Evolutionary conservation across 2,113 vertebrate species (phyloP).

Genomic region (Dascyllus trimaculatus): DNA sequence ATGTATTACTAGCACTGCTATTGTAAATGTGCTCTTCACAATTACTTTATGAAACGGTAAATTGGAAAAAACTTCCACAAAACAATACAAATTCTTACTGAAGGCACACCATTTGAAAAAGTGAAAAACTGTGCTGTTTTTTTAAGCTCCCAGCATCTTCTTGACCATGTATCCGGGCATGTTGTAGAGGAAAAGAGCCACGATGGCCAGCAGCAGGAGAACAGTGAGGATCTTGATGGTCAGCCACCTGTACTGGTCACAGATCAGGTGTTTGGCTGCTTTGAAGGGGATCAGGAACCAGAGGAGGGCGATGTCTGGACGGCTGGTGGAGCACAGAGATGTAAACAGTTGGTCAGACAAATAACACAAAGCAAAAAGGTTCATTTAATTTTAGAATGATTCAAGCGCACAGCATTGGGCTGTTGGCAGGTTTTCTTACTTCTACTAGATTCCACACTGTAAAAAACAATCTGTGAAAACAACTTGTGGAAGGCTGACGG

Average conservation of each 20-base stretch:
- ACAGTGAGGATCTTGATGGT: slow-evolving; percentile 93
- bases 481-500: no score
- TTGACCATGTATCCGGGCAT: slow-evolving; percentile 98
- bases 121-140: background rate
- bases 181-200: slow-evolving; percentile 94
- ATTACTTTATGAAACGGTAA: slow-evolving; percentile 20
- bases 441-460: no score
- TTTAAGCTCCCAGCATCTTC: slow-evolving; percentile 88
- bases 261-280: slow-evolving; percentile 89
- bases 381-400: no score
- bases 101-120: slow-evolving; percentile 18
- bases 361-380: no score
- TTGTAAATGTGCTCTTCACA: background rate
- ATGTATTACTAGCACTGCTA: background rate
- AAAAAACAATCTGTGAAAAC: no score
- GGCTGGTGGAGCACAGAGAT: slow-evolving; percentile 82
- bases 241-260: slow-evolving; percentile 96
- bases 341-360: background rate
- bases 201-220: slow-evolving; percentile 89
- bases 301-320: slow-evolving; percentile 94
- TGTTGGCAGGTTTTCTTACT: no score
- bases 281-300: slow-evolving; percentile 97
- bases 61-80: slow-evolving; percentile 18
- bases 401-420: no score
- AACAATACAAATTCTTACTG: slow-evolving; percentile 20